phyloP scores from a whole-genome alignment of 1,140 invertebrate genomes.

The Drosophila persimilis region DNA sequence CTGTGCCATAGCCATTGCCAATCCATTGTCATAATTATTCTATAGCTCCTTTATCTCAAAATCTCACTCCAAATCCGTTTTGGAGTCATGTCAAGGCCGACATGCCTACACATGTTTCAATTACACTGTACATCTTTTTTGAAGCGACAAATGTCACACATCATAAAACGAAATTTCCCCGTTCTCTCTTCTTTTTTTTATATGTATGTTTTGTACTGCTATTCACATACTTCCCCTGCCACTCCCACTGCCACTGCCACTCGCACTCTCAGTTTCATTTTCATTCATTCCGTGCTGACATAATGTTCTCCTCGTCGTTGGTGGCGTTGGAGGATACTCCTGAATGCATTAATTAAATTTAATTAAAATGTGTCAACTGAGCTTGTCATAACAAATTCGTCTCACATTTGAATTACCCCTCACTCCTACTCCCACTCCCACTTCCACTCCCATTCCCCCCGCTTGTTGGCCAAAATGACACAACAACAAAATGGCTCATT shows the following conservation, averaged over 20 bases:
- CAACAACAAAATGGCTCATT: slow-evolving; percentile 75
- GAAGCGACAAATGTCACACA: slow-evolving; percentile 49
- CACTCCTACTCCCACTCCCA: background rate
- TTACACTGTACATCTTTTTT: slow-evolving; percentile 30
- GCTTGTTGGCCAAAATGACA: background rate
- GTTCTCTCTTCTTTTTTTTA: background rate
- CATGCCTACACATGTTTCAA: slow-evolving; percentile 53
- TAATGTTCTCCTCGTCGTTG: slow-evolving; percentile 30
- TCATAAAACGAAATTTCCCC: slow-evolving; percentile 30
- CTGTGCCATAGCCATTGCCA: too few relatives aligned
- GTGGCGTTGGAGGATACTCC: slow-evolving; percentile 15
- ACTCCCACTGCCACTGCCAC: too few relatives aligned
- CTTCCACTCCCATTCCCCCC: too few relatives aligned
- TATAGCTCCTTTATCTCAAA: background rate
- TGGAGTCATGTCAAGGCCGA: slow-evolving; percentile 1
- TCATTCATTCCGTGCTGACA: slow-evolving; percentile 37
- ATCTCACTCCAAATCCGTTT: too few relatives aligned
- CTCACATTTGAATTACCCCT: slow-evolving; percentile 41
- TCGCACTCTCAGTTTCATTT: background rate
- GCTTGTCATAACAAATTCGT: slow-evolving; percentile 79
- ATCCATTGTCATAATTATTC: too few relatives aligned
- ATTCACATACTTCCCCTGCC: too few relatives aligned
- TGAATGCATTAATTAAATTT: slow-evolving; percentile 78
- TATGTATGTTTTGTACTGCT: slow-evolving; percentile 9
- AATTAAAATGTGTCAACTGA: slow-evolving; percentile 80